These are phyloP conservation scores for Bilobella aurantiaca DNA, from an alignment of 1,140 invertebrate species.

Conservation along the genomic window DNA sequence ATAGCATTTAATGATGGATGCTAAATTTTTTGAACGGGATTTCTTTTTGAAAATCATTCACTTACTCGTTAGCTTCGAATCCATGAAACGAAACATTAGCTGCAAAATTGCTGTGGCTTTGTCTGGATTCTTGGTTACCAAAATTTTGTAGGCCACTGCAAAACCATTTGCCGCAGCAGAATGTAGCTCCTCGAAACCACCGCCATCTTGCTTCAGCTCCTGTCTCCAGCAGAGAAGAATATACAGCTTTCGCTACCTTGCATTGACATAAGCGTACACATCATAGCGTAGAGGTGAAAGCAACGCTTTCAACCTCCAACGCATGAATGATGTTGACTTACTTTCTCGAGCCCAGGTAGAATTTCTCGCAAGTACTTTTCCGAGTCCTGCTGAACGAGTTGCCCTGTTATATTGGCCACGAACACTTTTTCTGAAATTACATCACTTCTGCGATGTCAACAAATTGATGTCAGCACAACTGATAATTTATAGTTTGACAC, in stretches of 20 bases:
- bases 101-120: background rate
- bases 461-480: background rate
- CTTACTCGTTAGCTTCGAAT: background rate
- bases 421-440: constrained; percentile 15
- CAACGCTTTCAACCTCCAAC: no score
- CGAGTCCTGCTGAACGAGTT: constrained; percentile 11
- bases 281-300: no score
- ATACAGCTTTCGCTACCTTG: background rate
- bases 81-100: background rate
- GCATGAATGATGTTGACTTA: constrained; percentile 6
- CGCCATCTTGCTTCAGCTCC: background rate
- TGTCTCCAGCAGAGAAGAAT: background rate
- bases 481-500: background rate
- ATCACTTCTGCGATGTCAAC: constrained; percentile 10
- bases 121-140: background rate
- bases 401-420: constrained; percentile 15
- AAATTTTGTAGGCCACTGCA: background rate
- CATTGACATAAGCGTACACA: no score
- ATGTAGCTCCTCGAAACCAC: constrained; percentile 21
- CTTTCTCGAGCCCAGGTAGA: constrained; percentile 16
- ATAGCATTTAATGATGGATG: no score
- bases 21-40: no score
- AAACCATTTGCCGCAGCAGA: constrained; percentile 11
- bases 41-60: no score
- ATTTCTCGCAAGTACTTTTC: constrained; percentile 21